Evolutionary conservation across 1,140 invertebrate genomes (phyloP), one percentile per base, ranked within the genome.

Genomic region (Dinoponera quadriceps): DNA sequence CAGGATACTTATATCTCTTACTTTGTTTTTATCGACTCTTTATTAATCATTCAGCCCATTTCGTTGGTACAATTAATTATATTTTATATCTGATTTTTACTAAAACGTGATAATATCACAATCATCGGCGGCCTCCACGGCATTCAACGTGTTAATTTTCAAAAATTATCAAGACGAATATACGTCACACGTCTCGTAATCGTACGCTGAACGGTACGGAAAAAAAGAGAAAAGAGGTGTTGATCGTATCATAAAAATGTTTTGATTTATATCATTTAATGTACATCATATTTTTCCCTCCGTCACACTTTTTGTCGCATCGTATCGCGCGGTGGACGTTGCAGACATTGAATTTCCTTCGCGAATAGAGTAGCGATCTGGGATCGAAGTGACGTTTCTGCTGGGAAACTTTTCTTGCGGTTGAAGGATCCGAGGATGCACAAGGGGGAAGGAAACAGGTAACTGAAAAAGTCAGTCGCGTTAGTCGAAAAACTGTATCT

Each of bases 381-480:
- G 75, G 75, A 71, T 80, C 75, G 69, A 65, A 20, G 71, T 80
- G 65, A 80, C 75, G 51, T 78, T 69, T 78, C 65, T 78, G 22
- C 75, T 69, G 18, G 75, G 33, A 80, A 80, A 80, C 75, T 80
- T 80, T 80, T 71, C 65, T 80, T 57, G 33, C 18, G 33, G 18
- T 18, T 69, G 49, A 57, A 57, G 63, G 51, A 22, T 71, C 27
- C 33, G 44, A 57, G 65, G 25, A n/a, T 9, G 38, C 51, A 9
- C 38, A 51, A 51, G 44, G 29, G 69, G 69, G 16, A 11, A 57
- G n/a, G 55, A 60, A 74, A 60, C 57, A 63, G 78, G 69, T 80
- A 71, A 80, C 75, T 71, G 75, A 69, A 80, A 80, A 80, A 80
- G 65, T 71, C 68, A 54, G 49, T 80, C 51, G 65, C 75, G 75